Evolutionary conservation across 2,113 vertebrate species (phyloP), one percentile per base, ranked within the genome.

Genomic region (Cyanistes caeruleus): DNA sequence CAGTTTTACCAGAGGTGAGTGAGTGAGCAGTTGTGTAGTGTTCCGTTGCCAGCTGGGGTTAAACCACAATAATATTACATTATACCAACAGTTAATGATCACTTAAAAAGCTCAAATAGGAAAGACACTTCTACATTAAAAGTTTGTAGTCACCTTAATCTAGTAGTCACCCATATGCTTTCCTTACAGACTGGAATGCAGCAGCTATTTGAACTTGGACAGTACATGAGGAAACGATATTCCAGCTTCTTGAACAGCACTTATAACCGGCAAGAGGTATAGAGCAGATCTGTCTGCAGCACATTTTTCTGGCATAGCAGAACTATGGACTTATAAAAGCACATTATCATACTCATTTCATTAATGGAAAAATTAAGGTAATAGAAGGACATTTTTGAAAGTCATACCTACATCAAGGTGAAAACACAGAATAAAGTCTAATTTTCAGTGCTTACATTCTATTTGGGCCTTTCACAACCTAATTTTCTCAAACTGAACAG

Each of bases 181-280:
- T 81, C 70, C 88, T 94, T 41, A 15, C 94, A 99, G 99, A 82
- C 97, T 95, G 99, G 99, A 88, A 99, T 99, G 97, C 97, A 97
- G 86, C 99, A 99, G 92, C 98, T 99, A 3, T 99, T 98, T 93
- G 97, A 98, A 84, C 98, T 99, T 75, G 99, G 99, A 67, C 69
- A 90, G 48, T 99, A 98, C 73, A 73, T 91, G 4, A 98, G 94
- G 94, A 96, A 95, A 81, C 98, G 98, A 92, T 99, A 99, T 5
- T 86, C 83, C 56, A 93, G 16, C 62, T 98, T 99, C 76, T 88
- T 99, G 90, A 98, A 97, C 39, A 95, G 97, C 28, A 97, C 98
- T 67, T 99, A 99, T 90, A 97, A 98, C 49, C 97, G 58, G 68
- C 96, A 98, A 88, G 98, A 99, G 98, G 99, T 98, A 97, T 31